Conservation (phyloP, 2,113 vertebrate species). For the Hoplias malabaricus region DNA sequence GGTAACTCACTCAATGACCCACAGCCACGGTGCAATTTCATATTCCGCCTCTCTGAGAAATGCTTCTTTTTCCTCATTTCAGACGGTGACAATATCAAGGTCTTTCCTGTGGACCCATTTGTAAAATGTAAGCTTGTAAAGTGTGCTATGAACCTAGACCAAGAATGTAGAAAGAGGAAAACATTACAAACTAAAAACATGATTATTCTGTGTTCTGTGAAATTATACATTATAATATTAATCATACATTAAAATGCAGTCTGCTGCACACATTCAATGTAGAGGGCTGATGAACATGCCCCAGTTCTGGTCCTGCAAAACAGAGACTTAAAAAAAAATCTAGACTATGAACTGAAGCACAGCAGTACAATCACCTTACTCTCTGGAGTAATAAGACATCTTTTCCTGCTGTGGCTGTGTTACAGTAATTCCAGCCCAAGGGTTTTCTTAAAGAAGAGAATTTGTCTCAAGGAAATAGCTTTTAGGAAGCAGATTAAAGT, state of each 20-base stretch:
- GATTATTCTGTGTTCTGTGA: neutral
- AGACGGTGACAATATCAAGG: neutral
- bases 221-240: neutral
- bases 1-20: slow-evolving; percentile 4
- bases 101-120: neutral
- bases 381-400: neutral
- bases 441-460: neutral
- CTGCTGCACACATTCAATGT: no score
- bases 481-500: neutral
- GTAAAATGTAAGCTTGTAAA: neutral
- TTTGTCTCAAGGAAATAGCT: neutral
- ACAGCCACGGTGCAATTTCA: neutral
- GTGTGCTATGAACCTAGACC: neutral
- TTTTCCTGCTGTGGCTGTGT: neutral
- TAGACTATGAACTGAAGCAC: neutral
- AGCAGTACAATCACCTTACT: neutral
- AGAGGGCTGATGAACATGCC: no score
- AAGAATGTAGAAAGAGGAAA: neutral
- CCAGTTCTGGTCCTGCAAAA: neutral
- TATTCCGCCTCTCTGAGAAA: slow-evolving; percentile 7
- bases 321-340: neutral
- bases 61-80: slow-evolving; percentile 14
- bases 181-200: neutral
- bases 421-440: neutral
- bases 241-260: neutral